These are phyloP conservation scores for Neolamprologus modestus DNA, from an alignment of 2,113 vertebrate genomes.

Conservation along the genomic window DNA sequence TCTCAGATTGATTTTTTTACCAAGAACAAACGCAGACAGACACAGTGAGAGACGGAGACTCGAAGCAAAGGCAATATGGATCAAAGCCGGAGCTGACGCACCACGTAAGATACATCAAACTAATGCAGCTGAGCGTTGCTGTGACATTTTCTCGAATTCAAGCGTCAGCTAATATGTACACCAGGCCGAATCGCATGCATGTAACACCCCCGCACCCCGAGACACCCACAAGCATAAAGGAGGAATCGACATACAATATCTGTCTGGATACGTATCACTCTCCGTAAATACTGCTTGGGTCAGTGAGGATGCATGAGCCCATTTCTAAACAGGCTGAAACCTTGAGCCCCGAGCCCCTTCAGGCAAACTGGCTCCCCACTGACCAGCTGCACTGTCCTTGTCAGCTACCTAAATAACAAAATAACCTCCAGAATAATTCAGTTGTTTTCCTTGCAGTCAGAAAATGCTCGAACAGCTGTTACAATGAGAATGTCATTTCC, in stretches of 20 bases:
- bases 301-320: conserved; percentile 17
- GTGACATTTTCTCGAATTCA: background rate
- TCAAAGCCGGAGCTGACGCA: conserved; percentile 4
- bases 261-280: conserved; percentile 4
- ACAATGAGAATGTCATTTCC: conserved; percentile 40
- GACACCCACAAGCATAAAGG: background rate
- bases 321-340: conserved; percentile 41
- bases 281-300: conserved; percentile 18
- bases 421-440: conserved; percentile 59
- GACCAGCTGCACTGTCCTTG: conserved; percentile 45
- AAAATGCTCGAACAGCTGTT: conserved; percentile 46
- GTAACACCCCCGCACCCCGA: background rate
- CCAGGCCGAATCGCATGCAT: background rate
- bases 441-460: conserved; percentile 35
- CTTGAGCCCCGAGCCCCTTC: conserved; percentile 26
- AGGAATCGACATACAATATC: background rate
- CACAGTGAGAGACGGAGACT: background rate
- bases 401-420: conserved; percentile 54
- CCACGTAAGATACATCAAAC: background rate
- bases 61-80: conserved; percentile 12
- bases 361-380: conserved; percentile 34
- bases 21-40: conserved; percentile 24
- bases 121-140: background rate
- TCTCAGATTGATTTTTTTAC: conserved; percentile 52
- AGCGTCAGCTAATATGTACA: background rate